These are phyloP conservation scores for Stenotaenia linearis DNA, from an alignment of 2,888 invertebrate species.

Conservation along the genomic window DNA sequence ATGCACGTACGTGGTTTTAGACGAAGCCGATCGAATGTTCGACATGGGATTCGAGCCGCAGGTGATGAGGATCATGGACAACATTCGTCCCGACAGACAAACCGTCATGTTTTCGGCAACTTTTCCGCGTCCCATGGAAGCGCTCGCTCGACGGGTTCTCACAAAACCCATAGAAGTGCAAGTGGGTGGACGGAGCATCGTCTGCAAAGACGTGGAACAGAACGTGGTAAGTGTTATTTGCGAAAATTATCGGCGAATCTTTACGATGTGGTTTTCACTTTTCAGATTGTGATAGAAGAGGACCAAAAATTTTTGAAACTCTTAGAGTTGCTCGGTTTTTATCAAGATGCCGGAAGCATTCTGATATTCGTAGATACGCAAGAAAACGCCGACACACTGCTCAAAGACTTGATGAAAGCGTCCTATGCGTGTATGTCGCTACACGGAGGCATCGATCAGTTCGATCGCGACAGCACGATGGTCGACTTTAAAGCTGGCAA, in stretches of 20 bases:
- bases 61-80: slow-evolving; percentile 96
- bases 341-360: slow-evolving; percentile 85
- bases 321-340: slow-evolving; percentile 90
- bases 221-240: slow-evolving; percentile 65
- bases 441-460: slow-evolving; percentile 99
- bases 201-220: slow-evolving; percentile 96
- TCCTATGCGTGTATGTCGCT: slow-evolving; percentile 95
- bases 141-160: slow-evolving; percentile 84
- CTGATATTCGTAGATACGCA: slow-evolving; percentile 98
- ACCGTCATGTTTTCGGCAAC: slow-evolving; percentile 99
- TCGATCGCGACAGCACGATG: slow-evolving; percentile 96
- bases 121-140: slow-evolving; percentile 98
- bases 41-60: slow-evolving; percentile 99
- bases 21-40: slow-evolving; percentile 99
- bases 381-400: slow-evolving; percentile 87
- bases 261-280: no score
- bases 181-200: slow-evolving; percentile 90
- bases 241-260: no score
- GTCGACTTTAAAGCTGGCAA: slow-evolving; percentile 94
- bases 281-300: slow-evolving; percentile 70
- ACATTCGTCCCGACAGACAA: slow-evolving; percentile 92
- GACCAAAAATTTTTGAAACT: slow-evolving; percentile 97
- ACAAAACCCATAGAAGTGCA: slow-evolving; percentile 94
- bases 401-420: slow-evolving; percentile 92
- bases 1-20: slow-evolving; percentile 93